phyloP scores from a whole-genome alignment of 2,888 invertebrate species.

The Pasiphila rectangulata region DNA sequence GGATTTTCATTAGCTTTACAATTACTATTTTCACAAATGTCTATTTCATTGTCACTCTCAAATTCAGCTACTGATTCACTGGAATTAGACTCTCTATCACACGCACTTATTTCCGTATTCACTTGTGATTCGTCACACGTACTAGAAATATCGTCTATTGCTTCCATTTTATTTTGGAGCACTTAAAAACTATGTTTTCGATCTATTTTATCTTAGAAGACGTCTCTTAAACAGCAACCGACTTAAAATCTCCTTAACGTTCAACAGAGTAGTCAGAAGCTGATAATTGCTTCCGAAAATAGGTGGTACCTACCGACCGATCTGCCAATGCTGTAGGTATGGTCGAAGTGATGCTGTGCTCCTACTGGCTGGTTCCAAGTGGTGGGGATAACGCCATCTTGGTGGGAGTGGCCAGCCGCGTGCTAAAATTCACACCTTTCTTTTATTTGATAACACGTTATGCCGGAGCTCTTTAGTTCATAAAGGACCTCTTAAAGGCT shows the following conservation, averaged over 20 bases:
- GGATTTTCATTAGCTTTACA: slow-evolving; percentile 39
- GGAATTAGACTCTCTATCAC: slow-evolving; percentile 45
- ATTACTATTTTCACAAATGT: slow-evolving; percentile 73
- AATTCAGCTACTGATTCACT: slow-evolving; percentile 63
- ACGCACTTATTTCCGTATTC: slow-evolving; percentile 38
- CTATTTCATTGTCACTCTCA: slow-evolving; percentile 75
- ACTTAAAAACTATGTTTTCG: neutral
- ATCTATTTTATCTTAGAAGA: slow-evolving; percentile 1
- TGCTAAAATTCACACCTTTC: slow-evolving; percentile 81
- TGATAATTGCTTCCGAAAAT: slow-evolving; percentile 78
- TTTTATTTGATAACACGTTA: slow-evolving; percentile 80
- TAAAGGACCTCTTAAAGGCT: slow-evolving; percentile 78
- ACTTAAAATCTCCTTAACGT: slow-evolving; percentile 48
- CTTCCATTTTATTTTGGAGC: slow-evolving; percentile 49
- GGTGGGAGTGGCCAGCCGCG: slow-evolving; percentile 71
- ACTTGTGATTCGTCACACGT: slow-evolving; percentile 58
- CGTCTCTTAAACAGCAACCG: slow-evolving; percentile 14
- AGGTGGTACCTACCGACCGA: slow-evolving; percentile 66
- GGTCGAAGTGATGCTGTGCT: slow-evolving; percentile 54
- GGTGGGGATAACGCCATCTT: slow-evolving; percentile 77
- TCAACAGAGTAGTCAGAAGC: slow-evolving; percentile 48
- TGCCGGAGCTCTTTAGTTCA: slow-evolving; percentile 75
- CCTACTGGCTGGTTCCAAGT: slow-evolving; percentile 61
- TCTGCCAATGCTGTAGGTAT: slow-evolving; percentile 67
- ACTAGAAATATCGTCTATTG: slow-evolving; percentile 65